These are phyloP conservation scores for Nemotelus nigrinus DNA, from an alignment of 2,888 invertebrate species.

Conservation along the genomic window DNA sequence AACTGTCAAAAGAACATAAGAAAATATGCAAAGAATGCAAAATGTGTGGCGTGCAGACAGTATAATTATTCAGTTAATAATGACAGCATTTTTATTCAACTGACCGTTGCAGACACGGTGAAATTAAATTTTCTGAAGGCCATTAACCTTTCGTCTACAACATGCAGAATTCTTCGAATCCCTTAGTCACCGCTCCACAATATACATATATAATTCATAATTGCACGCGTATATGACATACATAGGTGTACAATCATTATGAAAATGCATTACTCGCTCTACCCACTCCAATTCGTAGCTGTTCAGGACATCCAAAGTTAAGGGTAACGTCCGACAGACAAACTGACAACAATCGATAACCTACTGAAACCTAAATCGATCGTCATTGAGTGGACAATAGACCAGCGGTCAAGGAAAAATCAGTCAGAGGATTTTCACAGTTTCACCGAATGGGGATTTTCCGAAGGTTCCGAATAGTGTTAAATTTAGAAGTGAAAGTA, in stretches of 20 bases:
- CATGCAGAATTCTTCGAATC: too few species aligned
- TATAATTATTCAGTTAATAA: too few species aligned
- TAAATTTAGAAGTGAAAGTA: not conserved
- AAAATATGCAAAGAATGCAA: too few species aligned
- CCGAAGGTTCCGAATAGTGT: slow-evolving; percentile 4
- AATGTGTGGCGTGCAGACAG: too few species aligned
- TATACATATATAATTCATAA: too few species aligned
- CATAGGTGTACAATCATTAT: not conserved
- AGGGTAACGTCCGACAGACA: slow-evolving; percentile 47
- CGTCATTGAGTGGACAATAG: slow-evolving; percentile 1
- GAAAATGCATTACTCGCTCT: slow-evolving; percentile 12
- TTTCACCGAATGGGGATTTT: not conserved
- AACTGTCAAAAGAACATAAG: too few species aligned
- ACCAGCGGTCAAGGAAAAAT: slow-evolving; percentile 38
- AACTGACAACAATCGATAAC: slow-evolving; percentile 45
- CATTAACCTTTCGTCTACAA: too few species aligned
- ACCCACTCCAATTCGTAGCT: not conserved
- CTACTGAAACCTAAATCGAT: not conserved
- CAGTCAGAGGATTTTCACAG: slow-evolving; percentile 8
- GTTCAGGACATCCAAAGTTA: slow-evolving; percentile 41
- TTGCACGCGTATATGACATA: too few species aligned
- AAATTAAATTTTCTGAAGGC: too few species aligned
- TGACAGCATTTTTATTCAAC: too few species aligned
- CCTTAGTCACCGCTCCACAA: too few species aligned
- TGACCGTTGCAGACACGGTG: too few species aligned